Evolutionary conservation across 2,888 invertebrate genomes (phyloP), one percentile per base, ranked within the genome.

Genomic region (Amphiduros pacificus): DNA sequence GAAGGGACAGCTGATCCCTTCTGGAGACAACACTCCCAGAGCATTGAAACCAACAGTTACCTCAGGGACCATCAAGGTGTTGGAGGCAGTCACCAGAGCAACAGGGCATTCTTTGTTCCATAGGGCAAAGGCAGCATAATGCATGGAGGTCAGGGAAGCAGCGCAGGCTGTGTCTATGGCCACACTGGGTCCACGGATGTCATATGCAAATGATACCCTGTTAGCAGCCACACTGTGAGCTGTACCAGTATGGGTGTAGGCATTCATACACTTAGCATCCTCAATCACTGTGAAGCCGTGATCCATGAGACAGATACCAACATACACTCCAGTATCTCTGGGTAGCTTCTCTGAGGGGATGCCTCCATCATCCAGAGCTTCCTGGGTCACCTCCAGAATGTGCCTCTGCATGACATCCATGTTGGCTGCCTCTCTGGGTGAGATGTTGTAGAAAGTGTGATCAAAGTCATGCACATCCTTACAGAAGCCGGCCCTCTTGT

Each of bases 141-240:
- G 68, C 20, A 66, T 28, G 14, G 68, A 64, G 2, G 64, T 62
- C 32, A 64, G 29, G 32, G 76, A 67, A 5, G 74, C 73, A 0
- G 79, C 78, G 62, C 79, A 79, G 2, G 79, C 79, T 11, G 75
- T 73, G 61, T 78, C 77, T n/a, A 79, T 70, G 9, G 71, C 69
- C 1, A 72, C 63, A 3, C 76, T 68, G 22, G 77, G 76, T n/a
- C 79, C 79, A 28, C 66, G 68, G n/a, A 79, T 56, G 54, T 75
- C 73, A 3, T 78, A 70, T n/a, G 69, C 66, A 57, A 74, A 73
- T 2, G 70, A 66, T 0, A 74, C 69, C 56, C 78, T 73, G 11
- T 71, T 69, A 3, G 79, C 71, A 28, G 59, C 55, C 6, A 65
- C 56, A 31, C 62, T 64, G 58, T 66, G 66, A 1, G 68, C 60